Percentiles rank a stretch among this genome's conserved stretches.
These are phyloP conservation scores for Thunnus albacares DNA, from an alignment of 2,797 vertebrate species.

Conservation along the genomic window DNA sequence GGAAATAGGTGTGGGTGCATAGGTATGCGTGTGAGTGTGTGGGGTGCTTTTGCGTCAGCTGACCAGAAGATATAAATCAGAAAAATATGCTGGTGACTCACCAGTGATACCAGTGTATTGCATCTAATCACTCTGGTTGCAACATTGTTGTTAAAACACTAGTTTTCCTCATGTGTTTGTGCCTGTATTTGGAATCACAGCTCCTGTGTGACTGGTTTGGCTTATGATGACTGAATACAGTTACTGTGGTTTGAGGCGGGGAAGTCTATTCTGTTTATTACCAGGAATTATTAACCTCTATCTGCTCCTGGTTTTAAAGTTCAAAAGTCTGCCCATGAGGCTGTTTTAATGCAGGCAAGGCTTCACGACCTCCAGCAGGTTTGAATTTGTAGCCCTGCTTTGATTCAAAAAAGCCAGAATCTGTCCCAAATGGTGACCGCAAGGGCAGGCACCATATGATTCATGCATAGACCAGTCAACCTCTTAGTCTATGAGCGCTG, in stretches of 20 bases:
- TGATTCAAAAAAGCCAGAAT: constrained; percentile 53
- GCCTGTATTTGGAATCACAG: constrained; percentile 54
- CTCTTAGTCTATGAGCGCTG: constrained; percentile 35
- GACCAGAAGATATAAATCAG: constrained; percentile 47
- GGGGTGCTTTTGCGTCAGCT: constrained; percentile 44
- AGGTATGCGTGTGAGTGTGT: constrained; percentile 41
- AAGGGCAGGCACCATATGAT: constrained; percentile 53
- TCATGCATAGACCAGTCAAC: constrained; percentile 45
- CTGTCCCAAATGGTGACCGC: constrained; percentile 52
- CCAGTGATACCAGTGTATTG: constrained; percentile 25
- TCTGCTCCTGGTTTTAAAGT: constrained; percentile 73
- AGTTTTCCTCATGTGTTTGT: constrained; percentile 33
- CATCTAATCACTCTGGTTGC: constrained; percentile 58
- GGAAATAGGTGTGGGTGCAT: constrained; percentile 40
- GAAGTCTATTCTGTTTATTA: constrained; percentile 70
- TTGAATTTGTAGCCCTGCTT: constrained; percentile 66
- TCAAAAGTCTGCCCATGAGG: constrained; percentile 66
- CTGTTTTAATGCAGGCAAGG: constrained; percentile 47
- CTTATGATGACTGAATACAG: constrained; percentile 59
- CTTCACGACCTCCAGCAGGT: constrained; percentile 61
- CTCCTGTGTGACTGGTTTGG: constrained; percentile 50
- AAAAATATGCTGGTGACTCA: constrained; percentile 64
- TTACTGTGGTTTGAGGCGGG: constrained; percentile 61
- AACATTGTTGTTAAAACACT: constrained; percentile 43
- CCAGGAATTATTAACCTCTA: constrained; percentile 73